Percentiles rank a stretch among this genome's conserved stretches.
Evolutionary conservation across 2,888 invertebrate genomes (phyloP).

Genomic region (Ormyrus nitidulus): DNA sequence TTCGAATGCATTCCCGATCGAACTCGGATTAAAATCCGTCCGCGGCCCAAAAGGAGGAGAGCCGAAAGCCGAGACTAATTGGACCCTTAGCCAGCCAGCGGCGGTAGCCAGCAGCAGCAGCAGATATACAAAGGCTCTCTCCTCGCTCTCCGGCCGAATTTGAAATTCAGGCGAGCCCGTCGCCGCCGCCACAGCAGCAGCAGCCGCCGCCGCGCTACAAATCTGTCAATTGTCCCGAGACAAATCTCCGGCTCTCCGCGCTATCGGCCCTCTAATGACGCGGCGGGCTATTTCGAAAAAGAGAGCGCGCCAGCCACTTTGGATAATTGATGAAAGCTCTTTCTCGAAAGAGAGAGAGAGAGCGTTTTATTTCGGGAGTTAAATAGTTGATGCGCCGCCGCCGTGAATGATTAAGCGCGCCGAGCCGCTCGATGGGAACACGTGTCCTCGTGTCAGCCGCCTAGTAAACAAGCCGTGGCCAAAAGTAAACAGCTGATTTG

Average conservation of each 20-base stretch:
- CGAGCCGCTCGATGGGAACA: constrained; percentile 33
- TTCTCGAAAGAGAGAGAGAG: neutral
- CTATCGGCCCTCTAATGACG: constrained; percentile 21
- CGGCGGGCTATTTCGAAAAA: constrained; percentile 19
- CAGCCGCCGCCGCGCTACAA: constrained; percentile 65
- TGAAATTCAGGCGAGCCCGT: constrained; percentile 69
- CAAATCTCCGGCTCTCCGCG: constrained; percentile 67
- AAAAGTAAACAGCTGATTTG: constrained; percentile 39
- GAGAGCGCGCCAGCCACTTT: constrained; percentile 5
- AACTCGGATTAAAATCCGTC: constrained; percentile 70
- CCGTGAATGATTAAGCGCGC: constrained; percentile 8
- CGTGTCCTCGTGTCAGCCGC: constrained; percentile 42
- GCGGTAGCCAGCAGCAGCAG: constrained; percentile 55
- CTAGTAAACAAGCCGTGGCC: constrained; percentile 14
- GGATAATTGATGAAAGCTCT: constrained; percentile 12
- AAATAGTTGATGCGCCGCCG: neutral
- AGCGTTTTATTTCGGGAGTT: constrained; percentile 35
- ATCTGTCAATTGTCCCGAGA: constrained; percentile 75
- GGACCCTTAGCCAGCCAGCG: constrained; percentile 69
- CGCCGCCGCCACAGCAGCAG: too few relatives aligned
- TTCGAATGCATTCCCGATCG: constrained; percentile 74
- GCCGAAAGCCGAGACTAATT: constrained; percentile 75
- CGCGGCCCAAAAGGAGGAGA: constrained; percentile 58
- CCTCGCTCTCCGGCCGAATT: constrained; percentile 62
- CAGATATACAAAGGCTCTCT: too few relatives aligned